Evolutionary conservation across 2,113 vertebrate genomes (phyloP).

Genomic region (Cathartes aura): DNA sequence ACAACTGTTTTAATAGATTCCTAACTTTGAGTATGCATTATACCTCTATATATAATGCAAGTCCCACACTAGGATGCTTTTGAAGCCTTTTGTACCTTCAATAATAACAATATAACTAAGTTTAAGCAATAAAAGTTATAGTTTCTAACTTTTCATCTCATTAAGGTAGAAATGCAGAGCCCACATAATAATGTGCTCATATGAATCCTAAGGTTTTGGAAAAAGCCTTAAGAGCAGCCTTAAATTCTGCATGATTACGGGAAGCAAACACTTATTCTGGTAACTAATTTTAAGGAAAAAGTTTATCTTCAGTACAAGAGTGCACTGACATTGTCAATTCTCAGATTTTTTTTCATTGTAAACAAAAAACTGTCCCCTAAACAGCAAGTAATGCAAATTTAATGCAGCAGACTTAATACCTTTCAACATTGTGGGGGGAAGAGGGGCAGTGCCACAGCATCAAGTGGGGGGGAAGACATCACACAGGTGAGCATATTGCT

Average conservation of each 20-base stretch:
- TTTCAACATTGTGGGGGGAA: background rate
- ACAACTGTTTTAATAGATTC: background rate
- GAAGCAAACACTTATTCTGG: background rate
- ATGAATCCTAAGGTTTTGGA: background rate
- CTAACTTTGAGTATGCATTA: background rate
- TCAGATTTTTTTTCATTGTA: background rate
- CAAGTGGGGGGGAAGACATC: background rate
- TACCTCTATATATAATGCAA: background rate
- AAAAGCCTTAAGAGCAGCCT: background rate
- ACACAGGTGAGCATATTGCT: background rate
- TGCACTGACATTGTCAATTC: background rate
- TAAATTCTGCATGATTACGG: background rate
- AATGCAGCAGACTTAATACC: background rate
- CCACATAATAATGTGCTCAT: fast-evolving
- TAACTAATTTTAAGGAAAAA: background rate
- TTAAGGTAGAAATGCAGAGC: background rate
- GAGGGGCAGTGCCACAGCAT: background rate
- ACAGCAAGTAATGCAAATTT: background rate
- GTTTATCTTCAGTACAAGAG: background rate
- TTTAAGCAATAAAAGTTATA: background rate
- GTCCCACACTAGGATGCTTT: background rate
- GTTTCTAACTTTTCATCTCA: background rate
- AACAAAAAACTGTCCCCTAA: background rate
- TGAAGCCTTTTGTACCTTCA: background rate
- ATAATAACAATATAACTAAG: background rate